Evolutionary conservation across 1,140 invertebrate genomes (phyloP).

Genomic region (Ruditapes philippinarum): DNA sequence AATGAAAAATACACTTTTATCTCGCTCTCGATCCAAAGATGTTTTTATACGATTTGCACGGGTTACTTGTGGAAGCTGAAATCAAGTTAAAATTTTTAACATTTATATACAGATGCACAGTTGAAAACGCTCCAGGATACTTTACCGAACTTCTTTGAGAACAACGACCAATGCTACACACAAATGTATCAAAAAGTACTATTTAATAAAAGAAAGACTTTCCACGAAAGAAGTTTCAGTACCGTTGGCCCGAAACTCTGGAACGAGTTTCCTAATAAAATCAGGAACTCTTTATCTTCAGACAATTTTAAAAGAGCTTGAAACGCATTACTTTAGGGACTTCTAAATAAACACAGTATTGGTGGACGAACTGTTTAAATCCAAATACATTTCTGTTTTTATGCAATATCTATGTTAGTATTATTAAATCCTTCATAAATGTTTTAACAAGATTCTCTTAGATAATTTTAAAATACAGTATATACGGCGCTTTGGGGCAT

Average conservation of each 20-base stretch:
- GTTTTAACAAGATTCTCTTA: too few relatives aligned
- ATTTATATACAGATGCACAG: conserved; percentile 7
- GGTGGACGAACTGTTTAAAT: conserved; percentile 4
- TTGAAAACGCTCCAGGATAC: conserved; percentile 33
- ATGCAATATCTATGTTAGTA: neutral
- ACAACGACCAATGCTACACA: neutral
- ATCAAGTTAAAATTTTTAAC: too few relatives aligned
- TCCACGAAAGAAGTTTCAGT: conserved; percentile 26
- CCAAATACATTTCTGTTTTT: conserved; percentile 5
- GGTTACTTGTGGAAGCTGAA: too few relatives aligned
- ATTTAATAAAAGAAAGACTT: conserved; percentile 31
- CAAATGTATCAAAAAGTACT: neutral
- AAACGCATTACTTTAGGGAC: conserved; percentile 20
- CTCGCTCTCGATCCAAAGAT: too few relatives aligned
- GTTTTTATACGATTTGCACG: too few relatives aligned
- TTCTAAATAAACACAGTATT: conserved; percentile 19
- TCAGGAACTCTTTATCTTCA: neutral
- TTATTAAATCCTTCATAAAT: too few relatives aligned
- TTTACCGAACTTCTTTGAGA: neutral
- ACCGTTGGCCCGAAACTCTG: conserved; percentile 29
- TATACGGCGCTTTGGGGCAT: too few relatives aligned
- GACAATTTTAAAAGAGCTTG: neutral
- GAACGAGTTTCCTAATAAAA: too few relatives aligned
- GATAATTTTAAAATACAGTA: too few relatives aligned
- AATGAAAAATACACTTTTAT: too few relatives aligned